Base-by-base conservation (phyloP, 2,797 vertebrate genomes). In the Pantherophis vulpinus region DNA sequence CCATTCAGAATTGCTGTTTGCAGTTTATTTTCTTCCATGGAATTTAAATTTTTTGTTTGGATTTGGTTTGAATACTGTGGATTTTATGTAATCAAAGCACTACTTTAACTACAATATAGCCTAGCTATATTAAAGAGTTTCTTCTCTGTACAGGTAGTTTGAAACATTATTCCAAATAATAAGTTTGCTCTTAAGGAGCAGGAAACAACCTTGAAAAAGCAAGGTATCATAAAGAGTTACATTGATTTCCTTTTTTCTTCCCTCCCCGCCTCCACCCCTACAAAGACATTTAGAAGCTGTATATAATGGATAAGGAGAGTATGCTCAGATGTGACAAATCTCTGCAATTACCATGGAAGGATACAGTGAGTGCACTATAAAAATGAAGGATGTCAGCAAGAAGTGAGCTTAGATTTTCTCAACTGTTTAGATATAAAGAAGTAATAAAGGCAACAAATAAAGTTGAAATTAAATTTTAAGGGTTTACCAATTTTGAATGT, bases 111-210 rank as follows among this genome's bases (percentile, higher is more conserved):
- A 88, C 55, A 56, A 86, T 37, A 70, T 56, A 29, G 54, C 54
- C 61, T n/a, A 37, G n/a, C 32, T 55, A 37, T 63, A 86, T 51
- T 51, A 63, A 92, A 32, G 51, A 27, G 10, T 92, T 91, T 70
- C 58, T 11, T 94, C 60, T 79, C 87, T 89, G 94, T 54, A 23
- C 4, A 11, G 12, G 93, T 51, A 2, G 0, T 0, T 88, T 93
- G 79, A 61, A 5, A 61, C 7, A 3, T 94, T n/a, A 47, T n/a
- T 23, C n/a, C 74, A 90, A 54, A 66, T 25, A 4, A 89, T 61
- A 6, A 20, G 94, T 95, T 61, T 95, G 60, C 83, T 95, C 32
- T 93, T 55, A 91, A 89, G 94, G 59, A 10, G 13, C 42, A 58
- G 47, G 10, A 0, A 83, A 90, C 51, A 32, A 55, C 59, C 94